These are phyloP conservation scores for Cydia strobilella DNA, from an alignment of 1,140 invertebrate species.

Conservation along the genomic window DNA sequence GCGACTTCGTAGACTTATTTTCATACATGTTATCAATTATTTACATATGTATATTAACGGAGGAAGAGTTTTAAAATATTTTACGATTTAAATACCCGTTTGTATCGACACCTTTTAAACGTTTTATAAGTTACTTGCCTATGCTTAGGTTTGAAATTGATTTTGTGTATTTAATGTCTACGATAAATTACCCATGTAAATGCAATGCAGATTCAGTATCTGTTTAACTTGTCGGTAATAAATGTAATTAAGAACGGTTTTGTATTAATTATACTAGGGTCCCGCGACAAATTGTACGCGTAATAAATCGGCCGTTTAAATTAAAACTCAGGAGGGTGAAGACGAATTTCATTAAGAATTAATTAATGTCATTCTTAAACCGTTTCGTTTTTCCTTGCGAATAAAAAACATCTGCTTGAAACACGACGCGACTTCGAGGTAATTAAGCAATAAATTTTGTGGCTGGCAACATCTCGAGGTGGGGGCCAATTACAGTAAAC, in stretches of 20 bases:
- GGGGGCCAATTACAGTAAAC: constrained; percentile 71
- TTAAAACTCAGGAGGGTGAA: constrained; percentile 77
- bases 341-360: constrained; percentile 81
- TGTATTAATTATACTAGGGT: constrained; percentile 71
- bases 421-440: constrained; percentile 76
- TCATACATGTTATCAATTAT: neutral
- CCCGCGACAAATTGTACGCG: constrained; percentile 76
- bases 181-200: constrained; percentile 13
- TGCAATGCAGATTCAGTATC: constrained; percentile 46
- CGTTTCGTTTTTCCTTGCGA: constrained; percentile 77
- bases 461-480: constrained; percentile 74
- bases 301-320: constrained; percentile 77
- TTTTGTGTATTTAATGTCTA: neutral
- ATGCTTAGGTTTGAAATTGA: neutral
- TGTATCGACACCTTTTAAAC: too few relatives aligned
- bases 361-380: constrained; percentile 80
- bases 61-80: neutral
- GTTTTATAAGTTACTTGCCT: too few relatives aligned
- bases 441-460: constrained; percentile 80
- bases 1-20: neutral
- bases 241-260: constrained; percentile 67
- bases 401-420: constrained; percentile 78
- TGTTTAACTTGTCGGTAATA: constrained; percentile 67
- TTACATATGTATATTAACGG: neutral
- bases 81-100: too few relatives aligned